Conservation (phyloP, 2,113 vertebrate species). For the Electrona antarctica region DNA sequence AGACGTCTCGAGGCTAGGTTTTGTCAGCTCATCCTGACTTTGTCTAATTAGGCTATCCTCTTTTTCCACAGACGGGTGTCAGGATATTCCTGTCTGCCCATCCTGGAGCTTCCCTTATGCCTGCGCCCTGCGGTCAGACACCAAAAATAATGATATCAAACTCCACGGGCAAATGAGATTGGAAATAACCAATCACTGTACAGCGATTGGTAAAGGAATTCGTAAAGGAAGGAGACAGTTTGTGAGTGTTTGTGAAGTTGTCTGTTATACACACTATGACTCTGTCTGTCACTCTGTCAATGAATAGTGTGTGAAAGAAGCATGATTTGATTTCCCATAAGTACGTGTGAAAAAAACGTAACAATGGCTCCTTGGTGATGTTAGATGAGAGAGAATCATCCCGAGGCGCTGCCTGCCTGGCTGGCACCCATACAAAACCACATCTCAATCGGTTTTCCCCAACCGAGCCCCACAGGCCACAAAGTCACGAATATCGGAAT, state of each 20-base stretch:
- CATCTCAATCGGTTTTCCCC: slow-evolving; percentile 58
- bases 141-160: slow-evolving; percentile 65
- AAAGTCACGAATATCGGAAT: not conserved
- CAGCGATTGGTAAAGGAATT: slow-evolving; percentile 9
- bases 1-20: slow-evolving; percentile 67
- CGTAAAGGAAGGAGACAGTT: slow-evolving; percentile 31
- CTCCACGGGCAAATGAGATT: slow-evolving; percentile 40
- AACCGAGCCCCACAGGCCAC: slow-evolving; percentile 20
- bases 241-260: slow-evolving; percentile 53
- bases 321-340: slow-evolving; percentile 60
- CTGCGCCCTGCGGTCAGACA: slow-evolving; percentile 57
- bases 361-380: slow-evolving; percentile 58
- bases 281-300: slow-evolving; percentile 23
- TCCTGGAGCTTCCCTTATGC: slow-evolving; percentile 45
- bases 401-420: slow-evolving; percentile 48
- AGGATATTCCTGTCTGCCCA: slow-evolving; percentile 55
- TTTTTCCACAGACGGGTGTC: slow-evolving; percentile 68
- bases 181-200: slow-evolving; percentile 16
- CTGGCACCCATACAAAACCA: slow-evolving; percentile 64
- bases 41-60: slow-evolving; percentile 67
- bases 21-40: slow-evolving; percentile 69
- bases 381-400: slow-evolving; percentile 51
- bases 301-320: slow-evolving; percentile 58
- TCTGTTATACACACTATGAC: slow-evolving; percentile 32
- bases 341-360: slow-evolving; percentile 49